Evolutionary conservation across 2,888 invertebrate species (phyloP).

Genomic region (Pyrrhosoma nymphula): DNA sequence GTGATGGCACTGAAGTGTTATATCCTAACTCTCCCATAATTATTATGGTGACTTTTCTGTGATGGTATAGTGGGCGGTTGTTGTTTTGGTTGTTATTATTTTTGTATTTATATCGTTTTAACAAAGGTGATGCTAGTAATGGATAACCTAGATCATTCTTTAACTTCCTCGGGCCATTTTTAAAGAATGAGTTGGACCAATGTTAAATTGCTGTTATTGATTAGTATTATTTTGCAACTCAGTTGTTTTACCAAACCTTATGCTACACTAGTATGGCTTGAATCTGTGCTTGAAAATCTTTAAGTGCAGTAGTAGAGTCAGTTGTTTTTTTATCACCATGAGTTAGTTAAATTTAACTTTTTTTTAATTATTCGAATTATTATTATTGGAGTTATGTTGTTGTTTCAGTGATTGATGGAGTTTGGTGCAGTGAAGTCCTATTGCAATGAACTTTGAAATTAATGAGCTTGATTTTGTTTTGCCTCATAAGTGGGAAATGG

Average conservation of each 20-base stretch:
- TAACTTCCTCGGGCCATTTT: conserved; percentile 8
- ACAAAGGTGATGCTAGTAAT: conserved; percentile 33
- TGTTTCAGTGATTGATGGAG: neutral
- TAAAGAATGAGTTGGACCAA: neutral
- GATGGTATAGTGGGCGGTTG: conserved; percentile 39
- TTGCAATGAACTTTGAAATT: neutral
- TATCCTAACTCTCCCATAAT: neutral
- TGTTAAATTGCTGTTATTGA: neutral
- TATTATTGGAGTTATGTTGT: neutral
- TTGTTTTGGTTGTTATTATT: conserved; percentile 56
- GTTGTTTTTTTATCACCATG: neutral
- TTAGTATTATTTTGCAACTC: conserved; percentile 2
- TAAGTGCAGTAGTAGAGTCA: neutral
- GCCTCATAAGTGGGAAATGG: neutral
- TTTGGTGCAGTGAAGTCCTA: neutral
- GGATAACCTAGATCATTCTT: neutral
- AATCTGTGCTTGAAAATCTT: neutral
- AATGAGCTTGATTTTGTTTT: neutral
- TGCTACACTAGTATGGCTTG: neutral
- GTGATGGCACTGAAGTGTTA: neutral
- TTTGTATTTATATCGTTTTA: conserved; percentile 32
- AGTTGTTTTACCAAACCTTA: neutral
- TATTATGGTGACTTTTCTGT: conserved; percentile 41
- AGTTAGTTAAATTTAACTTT: neutral
- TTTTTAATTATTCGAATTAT: neutral